A percentile compares a stretch with the other conserved stretches of the same genome.
phyloP scores from a whole-genome alignment of 1,140 invertebrate species.

The Onthophagus taurus region DNA sequence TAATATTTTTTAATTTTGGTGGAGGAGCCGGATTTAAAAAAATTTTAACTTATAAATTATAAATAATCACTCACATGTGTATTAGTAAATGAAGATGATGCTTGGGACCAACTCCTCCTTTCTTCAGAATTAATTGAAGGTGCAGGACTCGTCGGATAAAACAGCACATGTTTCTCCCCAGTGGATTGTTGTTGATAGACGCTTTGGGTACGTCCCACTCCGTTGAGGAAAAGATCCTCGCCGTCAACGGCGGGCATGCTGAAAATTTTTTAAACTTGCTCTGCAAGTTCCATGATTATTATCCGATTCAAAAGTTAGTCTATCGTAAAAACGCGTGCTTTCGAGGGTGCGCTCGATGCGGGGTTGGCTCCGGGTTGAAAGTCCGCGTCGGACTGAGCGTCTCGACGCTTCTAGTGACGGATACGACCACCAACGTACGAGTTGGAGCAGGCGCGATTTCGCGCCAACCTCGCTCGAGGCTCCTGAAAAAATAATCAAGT shows the following conservation, averaged over 20 bases:
- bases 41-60: no score
- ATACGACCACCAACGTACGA: no score
- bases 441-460: no score
- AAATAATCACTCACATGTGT: conserved; percentile 29
- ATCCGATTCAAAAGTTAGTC: neutral
- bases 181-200: conserved; percentile 35
- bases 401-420: no score
- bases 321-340: neutral
- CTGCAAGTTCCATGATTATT: neutral
- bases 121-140: conserved; percentile 32
- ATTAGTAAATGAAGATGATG: conserved; percentile 25
- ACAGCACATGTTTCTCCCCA: conserved; percentile 37
- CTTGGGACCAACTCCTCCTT: conserved; percentile 29
- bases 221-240: conserved; percentile 32
- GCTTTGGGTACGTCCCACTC: conserved; percentile 29
- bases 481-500: no score
- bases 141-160: conserved; percentile 36
- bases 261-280: conserved; percentile 1
- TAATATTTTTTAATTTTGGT: no score
- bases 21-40: no score
- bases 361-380: neutral
- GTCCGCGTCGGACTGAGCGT: conserved; percentile 17
- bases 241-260: conserved; percentile 28
- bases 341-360: neutral
- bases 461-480: no score